phyloP scores from a whole-genome alignment of 2,113 vertebrate genomes.

The Herpetotheres cachinnans region DNA sequence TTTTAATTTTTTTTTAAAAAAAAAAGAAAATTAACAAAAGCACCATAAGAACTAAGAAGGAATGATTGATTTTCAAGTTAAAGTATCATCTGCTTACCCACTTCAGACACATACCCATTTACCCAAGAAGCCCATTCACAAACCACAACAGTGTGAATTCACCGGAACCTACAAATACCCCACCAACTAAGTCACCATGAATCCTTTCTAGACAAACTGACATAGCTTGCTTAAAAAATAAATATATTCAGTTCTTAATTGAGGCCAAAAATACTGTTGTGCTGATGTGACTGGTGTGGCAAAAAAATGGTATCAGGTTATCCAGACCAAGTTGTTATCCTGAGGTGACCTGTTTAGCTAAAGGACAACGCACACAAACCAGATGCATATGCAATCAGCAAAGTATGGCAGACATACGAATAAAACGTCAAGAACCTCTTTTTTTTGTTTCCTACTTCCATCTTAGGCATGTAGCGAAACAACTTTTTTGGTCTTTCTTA shows the following conservation, averaged over 20 bases:
- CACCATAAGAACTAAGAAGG: background rate
- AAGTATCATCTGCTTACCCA: background rate
- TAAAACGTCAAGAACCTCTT: background rate
- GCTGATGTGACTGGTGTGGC: background rate
- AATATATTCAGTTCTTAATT: background rate
- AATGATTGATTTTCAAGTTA: background rate
- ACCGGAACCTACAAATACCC: background rate
- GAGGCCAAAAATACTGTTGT: background rate
- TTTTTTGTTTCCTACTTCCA: background rate
- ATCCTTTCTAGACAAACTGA: background rate
- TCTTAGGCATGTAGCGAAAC: background rate
- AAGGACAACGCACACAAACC: background rate
- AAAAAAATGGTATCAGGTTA: background rate
- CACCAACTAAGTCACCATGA: background rate
- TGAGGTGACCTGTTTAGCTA: background rate
- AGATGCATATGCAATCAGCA: background rate
- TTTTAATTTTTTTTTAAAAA: background rate
- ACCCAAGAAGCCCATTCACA: background rate
- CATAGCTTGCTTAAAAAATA: background rate
- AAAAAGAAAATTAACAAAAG: background rate
- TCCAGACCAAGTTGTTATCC: background rate
- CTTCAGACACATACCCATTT: background rate
- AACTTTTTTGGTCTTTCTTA: background rate
- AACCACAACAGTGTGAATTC: background rate
- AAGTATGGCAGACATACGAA: background rate